These are phyloP conservation scores for Lasioglossum calceatum DNA, from an alignment of 2,888 invertebrate species.

Conservation along the genomic window DNA sequence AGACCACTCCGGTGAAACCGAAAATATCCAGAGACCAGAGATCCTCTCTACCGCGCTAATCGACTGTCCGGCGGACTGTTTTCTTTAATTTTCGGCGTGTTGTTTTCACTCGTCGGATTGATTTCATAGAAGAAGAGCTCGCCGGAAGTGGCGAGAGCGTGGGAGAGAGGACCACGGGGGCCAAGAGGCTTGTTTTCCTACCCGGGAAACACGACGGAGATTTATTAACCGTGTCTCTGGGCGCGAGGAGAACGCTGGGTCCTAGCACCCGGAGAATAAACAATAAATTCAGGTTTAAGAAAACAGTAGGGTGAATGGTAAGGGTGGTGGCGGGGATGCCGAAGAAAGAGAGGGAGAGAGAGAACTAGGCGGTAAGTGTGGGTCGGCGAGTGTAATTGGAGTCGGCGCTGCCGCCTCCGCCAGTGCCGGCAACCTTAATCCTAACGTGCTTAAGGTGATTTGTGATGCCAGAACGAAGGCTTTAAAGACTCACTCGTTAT, in stretches of 20 bases:
- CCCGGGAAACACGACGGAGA: constrained; percentile 67
- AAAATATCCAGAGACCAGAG: background rate
- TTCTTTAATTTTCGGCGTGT: constrained; percentile 26
- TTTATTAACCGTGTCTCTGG: constrained; percentile 71
- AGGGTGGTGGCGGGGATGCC: constrained; percentile 4
- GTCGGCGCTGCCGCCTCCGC: constrained; percentile 52
- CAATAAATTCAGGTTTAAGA: constrained; percentile 75
- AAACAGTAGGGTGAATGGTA: constrained; percentile 60
- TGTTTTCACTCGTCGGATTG: constrained; percentile 20
- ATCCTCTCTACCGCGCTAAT: background rate
- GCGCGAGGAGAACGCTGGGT: constrained; percentile 64
- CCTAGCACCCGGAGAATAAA: constrained; percentile 65
- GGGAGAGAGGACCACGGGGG: constrained; percentile 13
- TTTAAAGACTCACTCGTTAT: constrained; percentile 73
- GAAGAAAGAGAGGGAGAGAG: background rate
- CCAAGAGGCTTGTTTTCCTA: constrained; percentile 62
- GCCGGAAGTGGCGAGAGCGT: constrained; percentile 57
- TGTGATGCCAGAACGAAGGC: constrained; percentile 73
- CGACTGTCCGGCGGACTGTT: constrained; percentile 3
- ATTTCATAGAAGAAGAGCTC: constrained; percentile 44
- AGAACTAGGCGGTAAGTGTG: constrained; percentile 27
- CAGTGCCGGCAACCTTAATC: constrained; percentile 64
- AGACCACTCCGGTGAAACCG: background rate
- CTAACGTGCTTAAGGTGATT: constrained; percentile 77
- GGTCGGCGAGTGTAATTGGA: constrained; percentile 66